phyloP scores from a whole-genome alignment of 2,113 vertebrate species.

The Anolis sagrei region DNA sequence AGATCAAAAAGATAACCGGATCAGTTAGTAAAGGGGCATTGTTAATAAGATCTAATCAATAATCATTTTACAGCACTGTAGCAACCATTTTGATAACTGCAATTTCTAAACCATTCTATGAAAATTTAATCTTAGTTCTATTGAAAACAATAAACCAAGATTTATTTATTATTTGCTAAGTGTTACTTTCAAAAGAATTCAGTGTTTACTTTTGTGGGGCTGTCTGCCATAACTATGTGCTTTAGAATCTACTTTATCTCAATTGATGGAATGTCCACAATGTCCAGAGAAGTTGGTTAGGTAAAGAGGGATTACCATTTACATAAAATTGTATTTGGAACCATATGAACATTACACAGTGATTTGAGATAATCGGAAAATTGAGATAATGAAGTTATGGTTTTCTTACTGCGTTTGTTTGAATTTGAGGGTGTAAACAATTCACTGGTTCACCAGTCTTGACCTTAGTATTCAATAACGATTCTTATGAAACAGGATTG shows the following conservation, averaged over 20 bases:
- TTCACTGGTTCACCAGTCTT: slow-evolving; percentile 17
- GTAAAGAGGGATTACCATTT: background rate
- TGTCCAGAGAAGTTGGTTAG: background rate
- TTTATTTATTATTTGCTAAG: background rate
- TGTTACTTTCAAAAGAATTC: background rate
- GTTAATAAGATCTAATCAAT: background rate
- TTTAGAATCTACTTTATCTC: slow-evolving; percentile 1
- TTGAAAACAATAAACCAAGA: background rate
- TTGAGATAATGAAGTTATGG: slow-evolving; percentile 9
- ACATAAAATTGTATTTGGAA: background rate
- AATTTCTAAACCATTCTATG: background rate
- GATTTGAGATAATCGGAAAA: background rate
- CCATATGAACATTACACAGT: background rate
- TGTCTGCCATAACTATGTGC: background rate
- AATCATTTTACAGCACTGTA: background rate
- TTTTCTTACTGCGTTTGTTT: background rate
- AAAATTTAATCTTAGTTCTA: background rate
- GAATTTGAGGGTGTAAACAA: accelerated
- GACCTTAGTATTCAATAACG: slow-evolving; percentile 39
- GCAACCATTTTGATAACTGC: background rate
- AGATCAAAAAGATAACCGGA: background rate
- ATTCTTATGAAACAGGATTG: slow-evolving; percentile 47
- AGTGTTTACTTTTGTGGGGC: background rate
- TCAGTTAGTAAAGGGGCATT: background rate
- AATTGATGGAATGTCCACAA: background rate